Base-by-base conservation (phyloP, 2,113 vertebrate genomes). In the Prietella phreatophila region DNA sequence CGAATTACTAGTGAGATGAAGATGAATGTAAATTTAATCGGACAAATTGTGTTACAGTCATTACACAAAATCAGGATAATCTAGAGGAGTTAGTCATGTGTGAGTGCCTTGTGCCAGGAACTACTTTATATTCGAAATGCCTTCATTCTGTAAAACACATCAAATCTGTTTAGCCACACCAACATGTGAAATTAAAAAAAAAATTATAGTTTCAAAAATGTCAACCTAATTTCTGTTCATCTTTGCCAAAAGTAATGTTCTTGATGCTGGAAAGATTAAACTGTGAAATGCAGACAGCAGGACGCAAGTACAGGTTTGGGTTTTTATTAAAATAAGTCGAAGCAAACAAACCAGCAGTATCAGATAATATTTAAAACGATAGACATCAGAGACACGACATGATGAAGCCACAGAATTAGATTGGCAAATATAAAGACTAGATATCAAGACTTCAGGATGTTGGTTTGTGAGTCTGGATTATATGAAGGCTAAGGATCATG, bases 1-100 rank as follows among this genome's bases (percentile, higher is more conserved):
- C 19, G 27, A 30, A n/a, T 78, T 89, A 86, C 33, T n/a, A 30
- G 88, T 89, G 90, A 92, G 91, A 92, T 90, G 92, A 55, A 80
- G 15, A 56, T 19, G 2, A n/a, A 80, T 55, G 27, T 30, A 56
- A 30, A 79, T 55, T 30, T 19, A 56, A 80, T 80, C 50, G 33
- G n/a, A 20, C 19, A 22, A 58, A 81, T 58, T 81, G n/a, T 19
- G 22, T 81, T 81, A 81, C 8, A 56, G n/a, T 58, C 79, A 58
- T 36, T 80, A 55, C 27, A 53, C 8, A 10, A 80, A 55, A 56
- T 55, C 42, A 78, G 42, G 10, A 53, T 8, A 1, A 3, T 30
- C 9, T 5, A 50, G 4, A 75, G 19, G 19, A 73, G 80, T 61
- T 15, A 61, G 56, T 82, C 17, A 17, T 11, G 80, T 42, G 33